Conservation (phyloP, 2,888 invertebrate genomes). For the Julus scandinavius region DNA sequence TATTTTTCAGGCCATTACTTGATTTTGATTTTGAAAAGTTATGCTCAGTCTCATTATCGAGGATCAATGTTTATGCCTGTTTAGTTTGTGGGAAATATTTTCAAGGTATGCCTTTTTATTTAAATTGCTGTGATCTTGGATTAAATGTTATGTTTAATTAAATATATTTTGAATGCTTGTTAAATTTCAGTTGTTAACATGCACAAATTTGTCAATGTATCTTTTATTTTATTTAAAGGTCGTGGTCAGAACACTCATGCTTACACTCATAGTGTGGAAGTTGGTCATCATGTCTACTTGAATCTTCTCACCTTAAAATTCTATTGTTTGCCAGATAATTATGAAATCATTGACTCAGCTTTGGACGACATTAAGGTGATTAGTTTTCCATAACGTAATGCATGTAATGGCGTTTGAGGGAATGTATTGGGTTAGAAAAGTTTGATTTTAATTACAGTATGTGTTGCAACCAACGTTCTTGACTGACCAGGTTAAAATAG, state of each 20-base stretch:
- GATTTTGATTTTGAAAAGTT: slow-evolving; percentile 99
- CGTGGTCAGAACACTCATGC: slow-evolving; percentile 98
- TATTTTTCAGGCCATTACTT: slow-evolving; percentile 75
- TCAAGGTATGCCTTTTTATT: slow-evolving; percentile 68
- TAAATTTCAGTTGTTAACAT: no score
- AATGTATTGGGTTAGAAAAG: not conserved
- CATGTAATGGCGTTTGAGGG: no score
- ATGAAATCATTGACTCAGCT: slow-evolving; percentile 98
- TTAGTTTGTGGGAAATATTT: slow-evolving; percentile 99
- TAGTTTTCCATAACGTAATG: slow-evolving; percentile 23
- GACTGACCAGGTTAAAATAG: slow-evolving; percentile 79
- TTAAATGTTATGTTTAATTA: no score
- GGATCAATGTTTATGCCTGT: slow-evolving; percentile 99
- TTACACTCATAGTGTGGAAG: slow-evolving; percentile 98
- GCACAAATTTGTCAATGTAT: no score
- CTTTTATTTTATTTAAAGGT: slow-evolving; percentile 72
- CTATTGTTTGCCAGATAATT: slow-evolving; percentile 99
- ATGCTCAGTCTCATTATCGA: slow-evolving; percentile 96
- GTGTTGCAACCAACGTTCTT: slow-evolving; percentile 97
- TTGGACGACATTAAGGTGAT: slow-evolving; percentile 90
- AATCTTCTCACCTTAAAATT: slow-evolving; percentile 97
- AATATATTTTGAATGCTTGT: not conserved
- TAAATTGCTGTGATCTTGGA: slow-evolving; percentile 48
- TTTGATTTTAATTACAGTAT: slow-evolving; percentile 70
- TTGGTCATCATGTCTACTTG: slow-evolving; percentile 96